These are phyloP conservation scores for Malacoraja senta DNA, from an alignment of 2,797 vertebrate genomes.

Conservation along the genomic window DNA sequence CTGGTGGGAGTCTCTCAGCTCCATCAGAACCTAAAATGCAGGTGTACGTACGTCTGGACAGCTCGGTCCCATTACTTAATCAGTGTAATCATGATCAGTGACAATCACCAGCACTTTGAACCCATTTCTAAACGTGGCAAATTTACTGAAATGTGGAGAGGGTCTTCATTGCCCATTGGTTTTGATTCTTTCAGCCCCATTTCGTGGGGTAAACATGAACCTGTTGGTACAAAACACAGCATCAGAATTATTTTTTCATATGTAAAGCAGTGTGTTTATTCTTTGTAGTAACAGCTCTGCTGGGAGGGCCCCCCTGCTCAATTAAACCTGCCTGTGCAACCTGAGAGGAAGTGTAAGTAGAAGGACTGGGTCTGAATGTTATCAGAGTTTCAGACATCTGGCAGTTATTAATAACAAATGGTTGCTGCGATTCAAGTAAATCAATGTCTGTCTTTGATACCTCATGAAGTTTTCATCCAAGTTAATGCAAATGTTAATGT, in stretches of 20 bases:
- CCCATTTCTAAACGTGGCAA: too few relatives aligned
- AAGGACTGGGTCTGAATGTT: not conserved
- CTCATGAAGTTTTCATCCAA: not conserved
- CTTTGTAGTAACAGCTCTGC: not conserved
- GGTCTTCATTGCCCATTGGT: too few relatives aligned
- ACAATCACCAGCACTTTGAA: too few relatives aligned
- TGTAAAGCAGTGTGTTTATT: not conserved
- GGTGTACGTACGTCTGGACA: too few relatives aligned
- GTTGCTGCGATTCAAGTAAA: not conserved
- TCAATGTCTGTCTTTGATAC: not conserved
- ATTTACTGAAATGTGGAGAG: not conserved
- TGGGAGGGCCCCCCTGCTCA: conserved; percentile 9
- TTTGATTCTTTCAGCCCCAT: not conserved
- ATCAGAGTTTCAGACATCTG: conserved; percentile 25
- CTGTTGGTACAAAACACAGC: not conserved
- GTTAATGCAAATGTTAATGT: not conserved
- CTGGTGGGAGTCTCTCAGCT: too few relatives aligned
- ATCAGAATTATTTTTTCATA: not conserved
- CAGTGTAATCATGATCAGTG: too few relatives aligned
- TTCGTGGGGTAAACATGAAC: not conserved
- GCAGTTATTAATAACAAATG: not conserved
- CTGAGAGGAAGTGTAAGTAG: not conserved
- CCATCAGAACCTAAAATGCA: too few relatives aligned
- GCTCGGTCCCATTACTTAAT: too few relatives aligned
- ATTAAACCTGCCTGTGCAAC: not conserved